Conservation (phyloP, 2,113 vertebrate species). For the Gadus chalcogrammus region DNA sequence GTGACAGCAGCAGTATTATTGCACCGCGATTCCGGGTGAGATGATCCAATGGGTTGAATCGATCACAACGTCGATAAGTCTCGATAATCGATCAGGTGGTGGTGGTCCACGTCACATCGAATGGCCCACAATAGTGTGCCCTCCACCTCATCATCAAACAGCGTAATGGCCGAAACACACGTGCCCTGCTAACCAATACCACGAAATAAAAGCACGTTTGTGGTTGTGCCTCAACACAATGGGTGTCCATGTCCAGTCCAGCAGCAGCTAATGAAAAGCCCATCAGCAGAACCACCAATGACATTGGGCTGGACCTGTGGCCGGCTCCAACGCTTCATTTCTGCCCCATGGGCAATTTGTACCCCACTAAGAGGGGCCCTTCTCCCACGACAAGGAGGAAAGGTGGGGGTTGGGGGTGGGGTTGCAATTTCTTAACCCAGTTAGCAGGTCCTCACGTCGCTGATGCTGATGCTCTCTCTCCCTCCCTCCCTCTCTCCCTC, state of each 20-base stretch:
- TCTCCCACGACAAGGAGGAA: slow-evolving; percentile 16
- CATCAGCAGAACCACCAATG: slow-evolving; percentile 51
- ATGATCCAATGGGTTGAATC: too few species aligned
- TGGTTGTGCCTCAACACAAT: not conserved
- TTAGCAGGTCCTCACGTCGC: slow-evolving; percentile 57
- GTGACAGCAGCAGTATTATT: too few species aligned
- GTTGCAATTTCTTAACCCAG: slow-evolving; percentile 67
- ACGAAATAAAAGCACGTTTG: too few species aligned
- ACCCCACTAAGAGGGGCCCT: slow-evolving; percentile 59
- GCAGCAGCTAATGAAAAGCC: slow-evolving; percentile 61
- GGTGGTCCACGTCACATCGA: too few species aligned
- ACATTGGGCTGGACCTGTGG: slow-evolving; percentile 49
- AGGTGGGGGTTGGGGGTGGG: slow-evolving; percentile 5
- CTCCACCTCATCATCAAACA: too few species aligned
- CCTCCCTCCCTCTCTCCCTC: slow-evolving; percentile 7
- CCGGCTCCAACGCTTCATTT: slow-evolving; percentile 57
- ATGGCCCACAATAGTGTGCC: too few species aligned
- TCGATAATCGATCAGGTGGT: too few species aligned
- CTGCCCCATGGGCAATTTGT: slow-evolving; percentile 66
- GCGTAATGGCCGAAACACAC: too few species aligned
- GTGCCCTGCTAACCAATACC: too few species aligned
- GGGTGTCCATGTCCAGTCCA: slow-evolving; percentile 16
- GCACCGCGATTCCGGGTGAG: too few species aligned
- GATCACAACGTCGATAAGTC: too few species aligned
- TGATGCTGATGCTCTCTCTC: slow-evolving; percentile 35